Conservation (phyloP, 1,140 invertebrate species). For the Asbolus verrucosus region DNA sequence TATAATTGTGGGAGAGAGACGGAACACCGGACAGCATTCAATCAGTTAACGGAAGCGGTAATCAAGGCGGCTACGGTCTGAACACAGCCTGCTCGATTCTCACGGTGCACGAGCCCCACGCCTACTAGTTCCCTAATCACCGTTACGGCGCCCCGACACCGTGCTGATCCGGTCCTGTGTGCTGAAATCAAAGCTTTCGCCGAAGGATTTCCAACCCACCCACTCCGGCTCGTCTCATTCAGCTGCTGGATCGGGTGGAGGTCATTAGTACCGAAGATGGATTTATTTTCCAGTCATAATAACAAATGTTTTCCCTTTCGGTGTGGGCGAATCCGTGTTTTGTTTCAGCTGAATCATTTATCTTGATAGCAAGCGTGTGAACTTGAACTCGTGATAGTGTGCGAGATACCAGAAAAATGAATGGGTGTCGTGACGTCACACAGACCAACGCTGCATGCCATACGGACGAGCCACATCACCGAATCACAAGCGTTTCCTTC, state of each 20-base stretch:
- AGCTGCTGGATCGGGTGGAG: neutral
- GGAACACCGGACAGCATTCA: constrained; percentile 50
- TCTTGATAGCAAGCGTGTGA: constrained; percentile 13
- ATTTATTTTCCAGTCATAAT: constrained; percentile 6
- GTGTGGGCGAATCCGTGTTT: constrained; percentile 29
- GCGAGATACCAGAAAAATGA: constrained; percentile 21
- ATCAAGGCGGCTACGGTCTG: constrained; percentile 51
- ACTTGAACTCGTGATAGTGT: constrained; percentile 16
- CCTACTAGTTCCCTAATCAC: constrained; percentile 41
- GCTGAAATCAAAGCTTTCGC: constrained; percentile 6
- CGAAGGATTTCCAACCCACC: neutral
- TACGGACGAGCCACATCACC: no score
- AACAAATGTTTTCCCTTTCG: constrained; percentile 8
- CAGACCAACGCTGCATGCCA: no score
- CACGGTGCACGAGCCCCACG: constrained; percentile 59
- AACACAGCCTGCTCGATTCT: constrained; percentile 52
- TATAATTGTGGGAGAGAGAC: constrained; percentile 7
- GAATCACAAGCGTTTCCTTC: no score
- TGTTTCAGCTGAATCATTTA: constrained; percentile 29
- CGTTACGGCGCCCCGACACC: constrained; percentile 6
- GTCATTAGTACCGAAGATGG: neutral
- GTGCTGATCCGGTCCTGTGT: constrained; percentile 6
- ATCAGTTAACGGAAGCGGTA: constrained; percentile 58
- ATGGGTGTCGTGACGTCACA: constrained; percentile 2
- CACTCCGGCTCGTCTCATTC: neutral